Evolutionary conservation across 37 sponge, comb jelly and placozoan genomes (phyloP), one percentile per base, ranked within the genome.

Genomic region (Beroe forskalii): DNA sequence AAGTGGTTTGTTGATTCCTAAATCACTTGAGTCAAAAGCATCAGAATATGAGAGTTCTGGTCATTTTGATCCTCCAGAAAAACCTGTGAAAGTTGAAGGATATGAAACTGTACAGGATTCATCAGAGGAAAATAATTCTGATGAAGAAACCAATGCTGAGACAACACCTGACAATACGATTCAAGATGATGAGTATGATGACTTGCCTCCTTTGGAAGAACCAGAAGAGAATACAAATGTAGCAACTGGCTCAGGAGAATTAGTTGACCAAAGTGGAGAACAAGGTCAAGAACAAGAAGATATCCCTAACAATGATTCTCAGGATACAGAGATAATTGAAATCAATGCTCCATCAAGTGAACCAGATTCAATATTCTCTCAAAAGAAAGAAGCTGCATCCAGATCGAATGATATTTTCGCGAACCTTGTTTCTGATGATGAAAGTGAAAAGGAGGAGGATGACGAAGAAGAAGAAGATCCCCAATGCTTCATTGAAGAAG

Each of bases 1-100:
- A 80, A 80, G 86, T 80, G 86, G 86, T 8, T n/a, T 80, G 86
- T 27, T 80, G 31, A 80, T 80, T 38, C 86, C 86, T n/a, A 44
- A 80, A 27, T 80, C 86, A n/a, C 55, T 80, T 23, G 86, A 32
- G 55, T n/a, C 86, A n/a, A 80, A 80, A 27, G 44, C 86, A 38
- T 32, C 28, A 6, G 86, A 80, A 25, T 23, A 22, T 80, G 86
- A 80, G 4, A 80, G 42, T 25, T 41, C 86, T 23, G 86, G 86
- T 2, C 44, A 42, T 44, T 30, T 80, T 39, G 48, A 43, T 0
- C 19, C 28, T 33, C 43, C 37, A 25, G 30, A 41, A 44, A 22
- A 43, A 25, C 1, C 30, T 2, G 48, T 42, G 28, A 12, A 40
- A 25, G 30, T 43, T 12, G 1, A 22, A 25, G 86, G 30, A 22